Base-by-base conservation (phyloP, 2,797 vertebrate species). In the Chaenodraco wilsoni region DNA sequence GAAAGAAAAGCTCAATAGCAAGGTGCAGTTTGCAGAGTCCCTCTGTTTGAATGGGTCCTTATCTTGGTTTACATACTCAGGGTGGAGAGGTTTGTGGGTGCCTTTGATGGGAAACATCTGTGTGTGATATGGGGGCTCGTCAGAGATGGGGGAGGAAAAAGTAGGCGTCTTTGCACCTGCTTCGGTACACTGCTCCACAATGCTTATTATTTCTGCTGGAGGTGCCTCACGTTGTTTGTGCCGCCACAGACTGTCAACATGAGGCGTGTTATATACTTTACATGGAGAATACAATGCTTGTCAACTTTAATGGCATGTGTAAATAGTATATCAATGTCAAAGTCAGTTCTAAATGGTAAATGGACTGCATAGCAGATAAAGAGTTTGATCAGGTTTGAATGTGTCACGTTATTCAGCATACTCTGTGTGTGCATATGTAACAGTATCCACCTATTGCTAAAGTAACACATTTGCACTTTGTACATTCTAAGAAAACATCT, bases 21-120 rank as follows among this genome's bases (percentile, higher is more conserved):
- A 91, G 90, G 94, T 93, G 87, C 83, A 89, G 86, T 92, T 84
- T 81, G 92, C 76, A 64, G 93, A 93, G 93, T 92, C 69, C 93
- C 94, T 94, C 93, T 93, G 92, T 94, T 94, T 97, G 95, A 93
- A 94, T 87, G 82, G 91, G 73, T 95, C 86, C 85, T 96, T 95
- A 93, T 95, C 92, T 94, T 72, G 81, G 95, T 96, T 95, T 92
- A 93, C 95, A 95, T 95, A 95, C 94, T 95, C 92, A 90, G 95
- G 94, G 91, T 92, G 93, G 87, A 90, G 91, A 93, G 92, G 93
- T 93, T 93, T 94, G 92, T 89, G 90, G 92, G 85, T 72, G 92
- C 92, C 94, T 96, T 97, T 97, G 95, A 97, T 96, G 95, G 95
- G 95, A 95, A 95, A 94, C 96, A 97, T 97, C 97, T 98, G 96